A percentile compares a stretch with the other conserved stretches of the same genome.
These are phyloP conservation scores for Dipodomys merriami DNA, from an alignment of 2,113 vertebrate genomes.

Conservation along the genomic window DNA sequence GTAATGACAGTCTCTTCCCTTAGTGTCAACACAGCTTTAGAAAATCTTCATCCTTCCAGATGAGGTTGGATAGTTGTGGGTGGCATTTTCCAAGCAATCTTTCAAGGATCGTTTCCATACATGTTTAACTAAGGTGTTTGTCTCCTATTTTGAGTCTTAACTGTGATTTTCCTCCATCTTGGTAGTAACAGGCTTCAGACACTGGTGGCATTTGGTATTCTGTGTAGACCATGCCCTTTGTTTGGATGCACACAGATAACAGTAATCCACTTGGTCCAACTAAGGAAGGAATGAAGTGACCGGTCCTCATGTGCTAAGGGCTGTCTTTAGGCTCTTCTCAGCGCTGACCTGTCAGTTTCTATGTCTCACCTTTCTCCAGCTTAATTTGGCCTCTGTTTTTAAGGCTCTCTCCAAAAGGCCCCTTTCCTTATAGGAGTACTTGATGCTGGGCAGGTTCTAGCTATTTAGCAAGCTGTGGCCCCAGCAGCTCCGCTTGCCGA, in stretches of 20 bases:
- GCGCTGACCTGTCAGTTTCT: background rate
- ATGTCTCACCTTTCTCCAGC: background rate
- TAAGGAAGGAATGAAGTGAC: background rate
- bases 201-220: constrained; percentile 39
- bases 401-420: background rate
- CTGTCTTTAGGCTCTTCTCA: background rate
- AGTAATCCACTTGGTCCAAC: background rate
- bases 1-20: constrained; percentile 23
- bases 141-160: constrained; percentile 60
- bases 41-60: constrained; percentile 65
- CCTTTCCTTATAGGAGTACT: background rate
- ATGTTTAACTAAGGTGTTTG: constrained; percentile 47
- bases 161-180: constrained; percentile 60
- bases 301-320: background rate
- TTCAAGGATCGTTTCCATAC: constrained; percentile 65
- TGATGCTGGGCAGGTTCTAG: background rate
- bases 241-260: background rate
- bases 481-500: background rate
- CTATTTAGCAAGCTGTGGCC: background rate
- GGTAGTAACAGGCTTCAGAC: constrained; percentile 61
- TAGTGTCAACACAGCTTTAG: constrained; percentile 60
- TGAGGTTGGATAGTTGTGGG: constrained; percentile 56
- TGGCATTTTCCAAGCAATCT: constrained; percentile 59
- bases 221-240: constrained; percentile 41
- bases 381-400: background rate